A percentile compares a stretch with the other conserved stretches of the same genome.
Evolutionary conservation across 2,113 vertebrate genomes (phyloP).

Genomic region (Pelobates fuscus): DNA sequence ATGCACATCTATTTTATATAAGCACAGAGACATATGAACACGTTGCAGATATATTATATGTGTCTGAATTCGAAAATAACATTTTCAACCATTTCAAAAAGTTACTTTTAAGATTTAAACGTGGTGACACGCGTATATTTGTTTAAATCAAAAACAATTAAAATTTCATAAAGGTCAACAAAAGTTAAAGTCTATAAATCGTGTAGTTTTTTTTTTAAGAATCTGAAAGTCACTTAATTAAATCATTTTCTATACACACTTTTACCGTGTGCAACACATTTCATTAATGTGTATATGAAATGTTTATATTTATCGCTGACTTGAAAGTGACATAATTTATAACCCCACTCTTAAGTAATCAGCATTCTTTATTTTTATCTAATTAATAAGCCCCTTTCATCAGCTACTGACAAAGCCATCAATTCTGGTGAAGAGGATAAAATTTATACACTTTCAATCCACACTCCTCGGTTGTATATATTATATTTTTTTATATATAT

Average conservation of each 20-base stretch:
- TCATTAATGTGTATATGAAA: slow-evolving; percentile 2
- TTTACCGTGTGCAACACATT: not conserved
- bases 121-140: too few species aligned
- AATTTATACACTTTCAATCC: slow-evolving; percentile 9
- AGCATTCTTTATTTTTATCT: slow-evolving; percentile 43
- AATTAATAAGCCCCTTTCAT: slow-evolving; percentile 44
- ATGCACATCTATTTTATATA: too few species aligned
- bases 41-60: too few species aligned
- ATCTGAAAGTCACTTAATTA: not conserved
- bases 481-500: too few species aligned
- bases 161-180: too few species aligned
- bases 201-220: too few species aligned
- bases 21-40: too few species aligned
- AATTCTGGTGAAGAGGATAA: slow-evolving; percentile 11
- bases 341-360: slow-evolving; percentile 20
- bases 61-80: too few species aligned
- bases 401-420: slow-evolving; percentile 29
- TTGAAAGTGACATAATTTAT: slow-evolving; percentile 37
- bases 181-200: too few species aligned
- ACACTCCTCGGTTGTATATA: not conserved
- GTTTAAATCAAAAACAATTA: too few species aligned
- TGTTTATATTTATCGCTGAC: slow-evolving; percentile 21
- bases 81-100: too few species aligned
- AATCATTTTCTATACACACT: not conserved
- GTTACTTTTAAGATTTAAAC: too few species aligned